Percentiles rank a stretch among this genome's conserved stretches.
These are phyloP conservation scores for Buathra laborator DNA, from an alignment of 2,888 invertebrate species.

Conservation along the genomic window DNA sequence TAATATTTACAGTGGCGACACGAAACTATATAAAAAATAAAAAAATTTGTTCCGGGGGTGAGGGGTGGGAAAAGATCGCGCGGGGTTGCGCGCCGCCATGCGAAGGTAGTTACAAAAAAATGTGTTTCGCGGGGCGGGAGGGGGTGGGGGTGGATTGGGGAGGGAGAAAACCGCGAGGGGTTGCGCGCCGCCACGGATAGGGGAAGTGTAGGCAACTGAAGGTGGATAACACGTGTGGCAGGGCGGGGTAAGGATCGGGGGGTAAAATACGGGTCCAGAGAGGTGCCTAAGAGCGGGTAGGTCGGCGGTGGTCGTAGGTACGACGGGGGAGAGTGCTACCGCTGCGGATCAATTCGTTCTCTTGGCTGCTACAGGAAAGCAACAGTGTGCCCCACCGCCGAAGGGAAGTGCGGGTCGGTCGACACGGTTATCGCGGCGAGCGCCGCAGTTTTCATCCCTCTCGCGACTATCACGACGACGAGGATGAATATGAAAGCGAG, in stretches of 20 bases:
- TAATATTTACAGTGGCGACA: too few species aligned
- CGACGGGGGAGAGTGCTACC: constrained; percentile 60
- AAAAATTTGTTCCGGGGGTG: too few species aligned
- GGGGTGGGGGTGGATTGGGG: too few species aligned
- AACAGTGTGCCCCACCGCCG: constrained; percentile 75
- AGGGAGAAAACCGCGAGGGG: constrained; percentile 17
- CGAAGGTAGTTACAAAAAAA: too few species aligned
- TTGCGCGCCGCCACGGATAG: constrained; percentile 26
- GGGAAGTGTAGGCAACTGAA: constrained; percentile 21
- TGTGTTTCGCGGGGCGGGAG: too few species aligned
- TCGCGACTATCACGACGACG: neutral
- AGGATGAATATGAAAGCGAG: neutral
- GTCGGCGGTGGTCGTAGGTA: constrained; percentile 23
- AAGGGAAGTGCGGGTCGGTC: neutral
- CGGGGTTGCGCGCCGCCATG: too few species aligned
- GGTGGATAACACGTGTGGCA: constrained; percentile 37
- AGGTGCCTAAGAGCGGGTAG: constrained; percentile 32
- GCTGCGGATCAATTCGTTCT: constrained; percentile 82
- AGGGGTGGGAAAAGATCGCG: too few species aligned
- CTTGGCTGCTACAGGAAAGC: constrained; percentile 75
- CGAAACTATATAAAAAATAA: too few species aligned
- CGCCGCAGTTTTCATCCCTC: constrained; percentile 25
- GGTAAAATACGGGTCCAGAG: constrained; percentile 48
- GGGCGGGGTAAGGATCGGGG: constrained; percentile 51
- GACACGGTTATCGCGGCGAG: neutral